Percentiles rank a stretch among this genome's conserved stretches.
These are phyloP conservation scores for Hucho hucho DNA, from an alignment of 2,113 vertebrate genomes.

Conservation along the genomic window DNA sequence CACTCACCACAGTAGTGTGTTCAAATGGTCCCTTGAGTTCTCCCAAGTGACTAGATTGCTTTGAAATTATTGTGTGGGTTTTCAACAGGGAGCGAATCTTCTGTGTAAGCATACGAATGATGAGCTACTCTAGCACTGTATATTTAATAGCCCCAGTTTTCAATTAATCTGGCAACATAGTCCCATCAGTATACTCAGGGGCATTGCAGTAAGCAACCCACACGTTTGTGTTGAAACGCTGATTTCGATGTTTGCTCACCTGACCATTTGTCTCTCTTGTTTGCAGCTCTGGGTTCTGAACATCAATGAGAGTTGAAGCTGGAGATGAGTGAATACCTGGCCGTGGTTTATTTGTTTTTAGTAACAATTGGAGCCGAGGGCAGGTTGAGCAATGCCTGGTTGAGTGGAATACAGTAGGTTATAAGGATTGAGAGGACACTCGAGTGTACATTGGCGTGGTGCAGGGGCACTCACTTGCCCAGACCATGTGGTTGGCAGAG, in stretches of 20 bases:
- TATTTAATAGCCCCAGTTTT: conserved; percentile 8
- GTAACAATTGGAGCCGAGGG: conserved; percentile 34
- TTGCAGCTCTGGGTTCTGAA: conserved; percentile 51
- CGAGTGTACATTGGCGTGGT: conserved; percentile 59
- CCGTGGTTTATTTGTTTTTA: conserved; percentile 52
- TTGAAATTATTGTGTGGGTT: conserved; percentile 1
- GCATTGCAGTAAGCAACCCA: neutral
- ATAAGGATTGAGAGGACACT: conserved; percentile 56
- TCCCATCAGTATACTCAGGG: neutral
- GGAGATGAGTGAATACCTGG: conserved; percentile 24
- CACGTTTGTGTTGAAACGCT: neutral
- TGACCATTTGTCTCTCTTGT: neutral
- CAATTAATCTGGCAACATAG: neutral
- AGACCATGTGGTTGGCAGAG: conserved; percentile 73
- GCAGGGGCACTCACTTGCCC: conserved; percentile 48
- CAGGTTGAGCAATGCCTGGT: conserved; percentile 58
- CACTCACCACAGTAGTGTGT: neutral
- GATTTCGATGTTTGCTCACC: neutral
- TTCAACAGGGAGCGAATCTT: neutral
- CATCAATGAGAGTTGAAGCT: conserved; percentile 54
- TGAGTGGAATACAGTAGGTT: conserved; percentile 41
- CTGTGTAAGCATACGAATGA: neutral
- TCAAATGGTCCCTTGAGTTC: neutral
- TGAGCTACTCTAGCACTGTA: neutral
- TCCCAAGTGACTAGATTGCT: neutral